These are phyloP conservation scores for Oscheius sp. DNA, from an alignment of 2,888 invertebrate genomes.

Conservation along the genomic window DNA sequence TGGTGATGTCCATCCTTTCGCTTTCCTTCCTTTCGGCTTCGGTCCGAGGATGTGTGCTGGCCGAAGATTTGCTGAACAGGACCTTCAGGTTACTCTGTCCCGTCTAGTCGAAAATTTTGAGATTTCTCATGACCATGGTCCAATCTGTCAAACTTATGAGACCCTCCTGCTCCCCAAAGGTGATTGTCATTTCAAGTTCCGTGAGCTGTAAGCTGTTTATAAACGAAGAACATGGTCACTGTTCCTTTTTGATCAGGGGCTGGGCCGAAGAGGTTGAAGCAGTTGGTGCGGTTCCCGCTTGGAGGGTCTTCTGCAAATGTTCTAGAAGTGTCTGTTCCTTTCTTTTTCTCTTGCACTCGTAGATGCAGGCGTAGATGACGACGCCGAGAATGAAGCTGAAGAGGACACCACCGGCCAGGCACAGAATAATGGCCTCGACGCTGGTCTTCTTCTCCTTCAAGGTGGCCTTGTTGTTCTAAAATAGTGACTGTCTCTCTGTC, in stretches of 20 bases:
- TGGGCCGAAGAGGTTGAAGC: background rate
- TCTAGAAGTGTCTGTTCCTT: background rate
- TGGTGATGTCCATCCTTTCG: constrained; percentile 75
- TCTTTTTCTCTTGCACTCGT: background rate
- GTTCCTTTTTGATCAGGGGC: background rate
- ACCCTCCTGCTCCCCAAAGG: constrained; percentile 77
- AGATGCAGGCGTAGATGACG: background rate
- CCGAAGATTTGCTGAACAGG: constrained; percentile 78
- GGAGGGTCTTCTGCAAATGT: background rate
- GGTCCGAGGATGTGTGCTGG: constrained; percentile 78
- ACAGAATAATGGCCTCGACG: background rate
- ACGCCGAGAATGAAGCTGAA: no score
- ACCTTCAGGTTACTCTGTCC: constrained; percentile 76
- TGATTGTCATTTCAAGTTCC: constrained; percentile 61
- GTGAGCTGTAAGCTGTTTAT: constrained; percentile 4
- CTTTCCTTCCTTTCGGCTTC: constrained; percentile 77
- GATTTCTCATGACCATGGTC: constrained; percentile 73
- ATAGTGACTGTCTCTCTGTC: background rate
- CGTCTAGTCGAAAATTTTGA: constrained; percentile 76
- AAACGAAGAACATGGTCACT: background rate
- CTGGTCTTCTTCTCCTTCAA: background rate
- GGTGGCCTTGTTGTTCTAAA: background rate
- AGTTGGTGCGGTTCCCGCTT: background rate
- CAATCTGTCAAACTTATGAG: constrained; percentile 75
- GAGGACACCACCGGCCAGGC: background rate